Base-by-base conservation (phyloP, 2,888 invertebrate species). In the Brachyopa scutellaris region DNA sequence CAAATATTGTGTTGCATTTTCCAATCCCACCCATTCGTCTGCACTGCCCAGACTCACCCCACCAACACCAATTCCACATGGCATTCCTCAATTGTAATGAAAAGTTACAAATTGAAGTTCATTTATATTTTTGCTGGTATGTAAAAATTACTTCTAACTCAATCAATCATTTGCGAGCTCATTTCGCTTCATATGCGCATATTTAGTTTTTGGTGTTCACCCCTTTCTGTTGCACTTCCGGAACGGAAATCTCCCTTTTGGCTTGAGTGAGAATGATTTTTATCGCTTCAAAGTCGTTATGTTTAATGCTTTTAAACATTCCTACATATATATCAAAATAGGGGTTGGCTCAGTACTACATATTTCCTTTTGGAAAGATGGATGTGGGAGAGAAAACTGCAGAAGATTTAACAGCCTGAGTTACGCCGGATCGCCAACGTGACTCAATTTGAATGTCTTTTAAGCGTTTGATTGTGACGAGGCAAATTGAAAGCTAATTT, bases 181-280 rank as follows among this genome's bases (percentile, higher is more conserved):
- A 31, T 53, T 42, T 11, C 26, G 11, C 13, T 55, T 38, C n/a
- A 26, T 57, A 5, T 21, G 26, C 26, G 26, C 26, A 5, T 6
- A 6, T 47, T n/a, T 59, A 45, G 51, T 7, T 51, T 26, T 55
- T 23, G 29, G 64, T 53, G 59, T 55, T 73, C 61, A 73, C 59
- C 53, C 59, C 13, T 61, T 55, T 61, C 66, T 59, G 73, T 67
- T 73, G 79, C 66, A 79, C 29, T 79, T 79, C 73, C 67, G 49
- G 13, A 79, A 47, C 79, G 79, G 79, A 79, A 79, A 79, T 79
- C 67, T 66, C 79, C 61, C 73, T 74, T 79, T 79, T 29, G 61
- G 61, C 8, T 61, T 45, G 45, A 66, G 51, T 38, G 36, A 51
- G 47, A 61, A 67, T 17, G 53, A 73, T 73, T 73, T 78, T 53